These are phyloP conservation scores for Pungitius pungitius DNA, from an alignment of 2,113 vertebrate genomes.

Conservation along the genomic window DNA sequence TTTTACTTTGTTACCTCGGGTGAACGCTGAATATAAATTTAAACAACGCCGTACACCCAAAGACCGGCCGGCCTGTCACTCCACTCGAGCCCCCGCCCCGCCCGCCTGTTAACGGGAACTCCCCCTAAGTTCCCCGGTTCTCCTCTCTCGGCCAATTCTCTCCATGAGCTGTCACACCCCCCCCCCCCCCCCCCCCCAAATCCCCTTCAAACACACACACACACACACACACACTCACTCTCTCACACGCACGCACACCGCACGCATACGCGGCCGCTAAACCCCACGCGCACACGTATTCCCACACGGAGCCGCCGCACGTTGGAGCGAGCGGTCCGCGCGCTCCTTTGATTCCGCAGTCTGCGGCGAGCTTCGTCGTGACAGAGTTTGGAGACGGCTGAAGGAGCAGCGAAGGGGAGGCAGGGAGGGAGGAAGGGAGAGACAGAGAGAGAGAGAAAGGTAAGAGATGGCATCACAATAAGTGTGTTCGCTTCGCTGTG, in stretches of 20 bases:
- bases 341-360: conserved; percentile 35
- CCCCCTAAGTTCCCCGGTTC: conserved; percentile 71
- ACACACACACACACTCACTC: conserved; percentile 2
- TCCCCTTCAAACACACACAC: too few species aligned
- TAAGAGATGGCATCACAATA: conserved; percentile 47
- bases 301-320: conserved; percentile 31
- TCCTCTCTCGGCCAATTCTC: conserved; percentile 70
- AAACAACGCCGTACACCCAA: background rate
- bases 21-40: background rate
- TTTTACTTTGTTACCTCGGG: background rate
- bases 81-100: conserved; percentile 67
- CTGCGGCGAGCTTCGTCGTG: conserved; percentile 68
- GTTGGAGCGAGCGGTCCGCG: conserved; percentile 27
- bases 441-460: conserved; percentile 30
- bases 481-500: conserved; percentile 6
- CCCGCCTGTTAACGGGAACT: conserved; percentile 68
- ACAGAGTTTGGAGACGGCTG: conserved; percentile 64
- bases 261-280: background rate
- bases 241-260: background rate
- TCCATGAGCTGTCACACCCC: conserved; percentile 68
- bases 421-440: conserved; percentile 9
- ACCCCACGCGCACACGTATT: background rate
- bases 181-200: background rate
- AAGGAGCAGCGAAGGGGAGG: conserved; percentile 33
- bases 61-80: conserved; percentile 52